These are phyloP conservation scores for Poeciliopsis presidionis DNA, from an alignment of 2,797 vertebrate species.

Conservation along the genomic window DNA sequence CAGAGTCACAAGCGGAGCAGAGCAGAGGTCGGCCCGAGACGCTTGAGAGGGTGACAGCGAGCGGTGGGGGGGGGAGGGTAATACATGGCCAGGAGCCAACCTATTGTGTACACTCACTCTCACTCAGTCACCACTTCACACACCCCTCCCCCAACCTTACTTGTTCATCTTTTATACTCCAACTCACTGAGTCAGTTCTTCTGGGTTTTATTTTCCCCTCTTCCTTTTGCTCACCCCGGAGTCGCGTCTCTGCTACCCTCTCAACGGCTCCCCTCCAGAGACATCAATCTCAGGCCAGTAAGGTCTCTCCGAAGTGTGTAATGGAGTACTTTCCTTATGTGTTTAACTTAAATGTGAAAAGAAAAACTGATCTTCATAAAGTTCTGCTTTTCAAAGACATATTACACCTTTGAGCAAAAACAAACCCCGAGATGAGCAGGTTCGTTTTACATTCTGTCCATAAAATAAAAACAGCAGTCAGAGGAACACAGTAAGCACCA, in stretches of 20 bases:
- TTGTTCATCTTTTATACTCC: slow-evolving; percentile 74
- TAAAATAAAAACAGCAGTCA: slow-evolving; percentile 9
- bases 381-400: slow-evolving; percentile 20
- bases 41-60: slow-evolving; percentile 74
- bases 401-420: slow-evolving; percentile 20
- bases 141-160: slow-evolving; percentile 72
- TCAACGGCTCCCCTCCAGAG: slow-evolving; percentile 23
- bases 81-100: slow-evolving; percentile 79
- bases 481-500: slow-evolving; percentile 5
- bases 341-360: slow-evolving; percentile 27
- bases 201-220: slow-evolving; percentile 26
- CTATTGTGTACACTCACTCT: slow-evolving; percentile 80
- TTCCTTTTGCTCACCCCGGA: slow-evolving; percentile 31
- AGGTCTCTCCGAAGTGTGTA: slow-evolving; percentile 21
- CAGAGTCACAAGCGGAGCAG: slow-evolving; percentile 73
- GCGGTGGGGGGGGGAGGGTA: slow-evolving; percentile 72
- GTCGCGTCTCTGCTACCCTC: slow-evolving; percentile 33
- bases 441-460: slow-evolving; percentile 36
- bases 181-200: slow-evolving; percentile 64
- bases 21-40: slow-evolving; percentile 75
- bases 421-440: slow-evolving; percentile 1
- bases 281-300: slow-evolving; percentile 31
- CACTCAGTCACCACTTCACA: slow-evolving; percentile 70
- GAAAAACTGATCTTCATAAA: slow-evolving; percentile 3
- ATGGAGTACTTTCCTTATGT: background rate